Base-by-base conservation (phyloP, 2,888 invertebrate species). In the Melanotus villosus region DNA sequence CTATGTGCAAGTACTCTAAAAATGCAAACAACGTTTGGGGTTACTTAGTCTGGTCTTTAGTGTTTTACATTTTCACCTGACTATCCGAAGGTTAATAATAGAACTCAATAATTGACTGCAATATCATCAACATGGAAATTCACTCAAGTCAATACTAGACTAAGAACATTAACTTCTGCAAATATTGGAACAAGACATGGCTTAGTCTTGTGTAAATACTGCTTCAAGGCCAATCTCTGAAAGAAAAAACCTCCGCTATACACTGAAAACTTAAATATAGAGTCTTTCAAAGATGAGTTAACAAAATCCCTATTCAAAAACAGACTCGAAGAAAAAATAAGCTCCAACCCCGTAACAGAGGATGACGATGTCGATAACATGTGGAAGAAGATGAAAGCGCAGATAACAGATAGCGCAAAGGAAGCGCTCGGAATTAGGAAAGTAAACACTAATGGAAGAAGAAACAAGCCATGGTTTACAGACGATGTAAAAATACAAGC, bases 361-460 rank as follows among this genome's bases (percentile, higher is more conserved):
- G n/a, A 38, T 38, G 38, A 38, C 38, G 38, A 26, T 7, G 26
- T 26, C 26, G 26, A 26, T 7, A 26, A 26, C 4, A 34, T 16
- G 14, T 43, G 43, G 43, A 9, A 43, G 10, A 43, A 16, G 43
- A 43, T 43, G 18, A 43, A 43, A 43, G 10, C 43, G 16, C 43
- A 38, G 38, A 38, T 38, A 38, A 38, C n/a, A 14, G 4, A 38
- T 14, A 38, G 38, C 10, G 38, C 3, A 38, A 38, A 38, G 6
- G 10, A 9, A 43, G n/a, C 34, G n/a, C n/a, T 34, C 10, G 34
- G n/a, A 34, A n/a, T 34, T 34, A 34, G 34, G 10, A 34, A n/a
- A 34, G 34, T 34, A n/a, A 34, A 34, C n/a, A 34, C n/a, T 9
- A 34, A 34, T 34, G n/a, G n/a, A n/a, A n/a, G n/a, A n/a, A n/a